Conservation (phyloP, 64 coral and sea anemone species). For the Orbicella faveolata region DNA sequence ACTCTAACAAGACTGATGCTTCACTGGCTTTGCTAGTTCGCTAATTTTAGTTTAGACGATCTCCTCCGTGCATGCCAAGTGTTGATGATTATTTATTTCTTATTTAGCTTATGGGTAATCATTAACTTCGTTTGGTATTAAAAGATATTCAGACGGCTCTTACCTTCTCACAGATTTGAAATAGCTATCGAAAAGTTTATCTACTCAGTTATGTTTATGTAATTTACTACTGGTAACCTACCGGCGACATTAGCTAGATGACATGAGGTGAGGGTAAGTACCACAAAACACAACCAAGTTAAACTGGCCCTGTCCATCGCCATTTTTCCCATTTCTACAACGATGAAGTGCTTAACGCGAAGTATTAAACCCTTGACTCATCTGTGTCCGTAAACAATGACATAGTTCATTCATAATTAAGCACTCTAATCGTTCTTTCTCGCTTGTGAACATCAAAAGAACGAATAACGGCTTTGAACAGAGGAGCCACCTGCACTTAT, state of each 20-base stretch:
- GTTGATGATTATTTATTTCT: background rate
- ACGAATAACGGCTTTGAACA: background rate
- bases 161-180: too few relatives aligned
- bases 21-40: background rate
- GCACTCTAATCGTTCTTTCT: slow-evolving; percentile 26
- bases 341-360: background rate
- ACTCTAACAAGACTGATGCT: background rate
- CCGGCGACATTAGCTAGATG: background rate
- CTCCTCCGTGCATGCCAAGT: background rate
- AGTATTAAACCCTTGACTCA: slow-evolving; percentile 29
- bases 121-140: background rate
- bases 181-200: too few relatives aligned
- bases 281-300: slow-evolving; percentile 9
- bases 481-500: background rate
- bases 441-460: background rate
- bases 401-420: slow-evolving; percentile 46
- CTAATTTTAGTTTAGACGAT: background rate
- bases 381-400: slow-evolving; percentile 34
- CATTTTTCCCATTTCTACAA: slow-evolving; percentile 32
- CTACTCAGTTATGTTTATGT: background rate
- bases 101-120: background rate
- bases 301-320: background rate
- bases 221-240: background rate
- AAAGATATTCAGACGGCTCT: background rate
- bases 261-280: background rate